A percentile compares a stretch with the other conserved stretches of the same genome.
phyloP scores from a whole-genome alignment of 2,888 invertebrate species.

The Phortica magna region DNA sequence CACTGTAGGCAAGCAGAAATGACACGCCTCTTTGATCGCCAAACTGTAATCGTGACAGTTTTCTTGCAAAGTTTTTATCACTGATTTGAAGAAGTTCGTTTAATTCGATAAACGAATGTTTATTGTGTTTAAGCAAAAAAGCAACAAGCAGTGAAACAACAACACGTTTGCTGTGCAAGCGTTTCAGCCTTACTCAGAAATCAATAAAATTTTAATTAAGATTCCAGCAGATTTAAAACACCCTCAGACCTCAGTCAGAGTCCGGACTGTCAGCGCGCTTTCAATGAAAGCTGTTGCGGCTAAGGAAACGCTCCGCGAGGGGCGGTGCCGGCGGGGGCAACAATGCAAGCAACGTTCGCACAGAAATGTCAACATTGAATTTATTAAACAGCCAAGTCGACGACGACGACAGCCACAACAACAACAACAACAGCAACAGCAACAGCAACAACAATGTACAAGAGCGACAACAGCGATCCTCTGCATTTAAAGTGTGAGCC shows the following conservation, averaged over 20 bases:
- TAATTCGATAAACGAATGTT: not conserved
- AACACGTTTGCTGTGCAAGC: not conserved
- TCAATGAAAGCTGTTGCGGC: not conserved
- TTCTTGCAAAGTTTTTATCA: not conserved
- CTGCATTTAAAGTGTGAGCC: conserved; percentile 11
- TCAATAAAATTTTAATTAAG: conserved; percentile 56
- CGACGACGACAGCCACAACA: conserved; percentile 16
- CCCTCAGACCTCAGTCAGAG: conserved; percentile 12
- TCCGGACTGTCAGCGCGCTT: not conserved
- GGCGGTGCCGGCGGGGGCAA: not conserved
- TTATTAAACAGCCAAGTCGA: conserved; percentile 32
- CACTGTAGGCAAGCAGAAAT: no score
- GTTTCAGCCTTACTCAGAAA: conserved; percentile 37
- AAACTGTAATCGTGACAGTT: no score
- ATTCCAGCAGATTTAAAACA: conserved; percentile 38
- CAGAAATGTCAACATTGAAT: conserved; percentile 35
- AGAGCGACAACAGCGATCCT: conserved; percentile 17
- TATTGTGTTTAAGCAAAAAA: not conserved
- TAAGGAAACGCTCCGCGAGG: not conserved
- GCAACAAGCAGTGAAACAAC: no score
- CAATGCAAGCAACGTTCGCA: conserved; percentile 6
- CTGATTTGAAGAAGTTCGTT: not conserved
- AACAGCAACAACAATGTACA: conserved; percentile 4
- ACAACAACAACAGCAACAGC: not conserved
- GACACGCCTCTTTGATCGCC: no score